These are phyloP conservation scores for Saccostrea cuccullata DNA, from an alignment of 1,140 invertebrate species.

Conservation along the genomic window DNA sequence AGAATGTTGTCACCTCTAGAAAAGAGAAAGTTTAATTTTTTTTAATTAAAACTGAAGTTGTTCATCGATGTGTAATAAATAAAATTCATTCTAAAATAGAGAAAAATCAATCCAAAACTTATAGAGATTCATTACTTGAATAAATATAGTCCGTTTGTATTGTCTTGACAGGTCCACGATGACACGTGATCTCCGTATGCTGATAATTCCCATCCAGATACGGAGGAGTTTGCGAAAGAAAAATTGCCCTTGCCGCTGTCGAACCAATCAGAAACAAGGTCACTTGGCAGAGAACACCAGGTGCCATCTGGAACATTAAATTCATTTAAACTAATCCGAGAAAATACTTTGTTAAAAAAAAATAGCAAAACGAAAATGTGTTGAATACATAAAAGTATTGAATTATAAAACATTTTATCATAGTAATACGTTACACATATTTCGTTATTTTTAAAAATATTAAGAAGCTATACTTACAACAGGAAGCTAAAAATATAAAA, in stretches of 20 bases:
- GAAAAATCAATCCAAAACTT: neutral
- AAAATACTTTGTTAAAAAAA: neutral
- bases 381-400: neutral
- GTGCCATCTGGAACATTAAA: neutral
- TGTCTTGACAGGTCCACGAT: conserved; percentile 47
- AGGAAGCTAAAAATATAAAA: neutral
- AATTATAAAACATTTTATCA: no score
- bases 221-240: conserved; percentile 30
- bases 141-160: conserved; percentile 21
- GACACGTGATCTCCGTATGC: conserved; percentile 39
- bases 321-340: neutral
- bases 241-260: conserved; percentile 46
- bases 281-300: conserved; percentile 45
- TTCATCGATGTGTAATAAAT: no score
- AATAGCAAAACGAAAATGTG: neutral
- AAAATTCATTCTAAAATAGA: no score
- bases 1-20: conserved; percentile 4
- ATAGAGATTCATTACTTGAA: neutral
- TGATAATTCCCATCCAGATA: conserved; percentile 42
- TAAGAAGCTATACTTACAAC: conserved; percentile 12
- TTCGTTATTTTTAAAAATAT: neutral
- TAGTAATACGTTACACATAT: neutral
- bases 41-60: neutral
- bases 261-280: conserved; percentile 47
- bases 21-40: neutral